These are phyloP conservation scores for Seriola quinqueradiata DNA, from an alignment of 2,113 vertebrate genomes.

Conservation along the genomic window DNA sequence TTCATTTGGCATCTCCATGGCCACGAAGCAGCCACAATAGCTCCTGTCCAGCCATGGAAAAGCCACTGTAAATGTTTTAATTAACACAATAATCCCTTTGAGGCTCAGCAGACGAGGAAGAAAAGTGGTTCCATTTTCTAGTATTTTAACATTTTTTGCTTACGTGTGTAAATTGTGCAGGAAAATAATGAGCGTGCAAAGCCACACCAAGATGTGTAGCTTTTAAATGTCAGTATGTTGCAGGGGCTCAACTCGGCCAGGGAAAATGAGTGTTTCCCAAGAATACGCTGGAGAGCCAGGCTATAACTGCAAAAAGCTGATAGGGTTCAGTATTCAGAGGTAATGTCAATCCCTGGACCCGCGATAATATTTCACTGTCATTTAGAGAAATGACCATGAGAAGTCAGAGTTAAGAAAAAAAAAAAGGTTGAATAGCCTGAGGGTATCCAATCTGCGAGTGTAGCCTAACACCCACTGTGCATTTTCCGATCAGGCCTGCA, in stretches of 20 bases:
- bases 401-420: background rate
- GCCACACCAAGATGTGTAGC: conserved; percentile 50
- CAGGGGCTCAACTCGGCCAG: conserved; percentile 11
- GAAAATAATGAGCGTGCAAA: conserved; percentile 52
- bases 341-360: conserved; percentile 27
- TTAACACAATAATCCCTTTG: conserved; percentile 59
- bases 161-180: conserved; percentile 34
- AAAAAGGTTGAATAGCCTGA: conserved; percentile 25
- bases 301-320: conserved; percentile 54
- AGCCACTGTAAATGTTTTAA: conserved; percentile 49
- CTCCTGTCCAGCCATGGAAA: conserved; percentile 27
- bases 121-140: conserved; percentile 50
- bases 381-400: conserved; percentile 63
- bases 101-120: conserved; percentile 16
- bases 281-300: conserved; percentile 30
- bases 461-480: conserved; percentile 45
- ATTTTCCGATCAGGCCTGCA: conserved; percentile 24
- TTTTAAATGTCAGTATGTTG: conserved; percentile 71
- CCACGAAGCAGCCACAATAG: conserved; percentile 11
- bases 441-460: conserved; percentile 43
- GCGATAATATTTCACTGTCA: conserved; percentile 68
- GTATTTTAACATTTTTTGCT: conserved; percentile 50
- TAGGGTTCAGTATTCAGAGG: conserved; percentile 51
- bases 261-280: conserved; percentile 30
- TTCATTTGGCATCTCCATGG: conserved; percentile 33